These are phyloP conservation scores for Centroberyx gerrardi DNA, from an alignment of 2,797 vertebrate genomes.

Conservation along the genomic window DNA sequence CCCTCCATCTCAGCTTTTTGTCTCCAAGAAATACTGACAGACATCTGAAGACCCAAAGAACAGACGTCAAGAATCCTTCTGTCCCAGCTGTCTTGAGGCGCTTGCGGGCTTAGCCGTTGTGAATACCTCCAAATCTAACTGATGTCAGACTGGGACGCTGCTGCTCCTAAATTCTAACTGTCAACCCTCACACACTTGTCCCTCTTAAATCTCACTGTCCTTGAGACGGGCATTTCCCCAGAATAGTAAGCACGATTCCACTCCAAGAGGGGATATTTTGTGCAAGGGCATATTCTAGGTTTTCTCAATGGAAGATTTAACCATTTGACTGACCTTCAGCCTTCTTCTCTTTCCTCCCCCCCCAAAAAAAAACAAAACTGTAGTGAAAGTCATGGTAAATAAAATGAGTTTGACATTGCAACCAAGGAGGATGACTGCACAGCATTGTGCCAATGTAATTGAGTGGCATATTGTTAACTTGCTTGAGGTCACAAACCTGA, in stretches of 20 bases:
- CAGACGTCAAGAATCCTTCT: constrained; percentile 75
- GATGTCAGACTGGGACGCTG: constrained; percentile 82
- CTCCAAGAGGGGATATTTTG: constrained; percentile 47
- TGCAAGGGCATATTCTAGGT: constrained; percentile 37
- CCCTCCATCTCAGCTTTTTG: constrained; percentile 21
- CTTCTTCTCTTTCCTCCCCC: constrained; percentile 35
- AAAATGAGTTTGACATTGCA: constrained; percentile 63
- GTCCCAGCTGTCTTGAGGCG: constrained; percentile 81
- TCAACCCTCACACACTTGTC: constrained; percentile 35
- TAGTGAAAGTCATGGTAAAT: constrained; percentile 62
- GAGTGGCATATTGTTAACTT: constrained; percentile 8
- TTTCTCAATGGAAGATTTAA: constrained; percentile 49
- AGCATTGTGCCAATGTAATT: constrained; percentile 50
- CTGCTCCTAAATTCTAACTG: constrained; percentile 77
- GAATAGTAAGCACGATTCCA: constrained; percentile 46
- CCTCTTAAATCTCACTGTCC: constrained; percentile 63
- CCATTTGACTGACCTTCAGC: constrained; percentile 56
- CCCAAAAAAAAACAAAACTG: constrained; percentile 33
- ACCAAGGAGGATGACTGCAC: constrained; percentile 64
- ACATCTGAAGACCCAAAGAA: constrained; percentile 80
- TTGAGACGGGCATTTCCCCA: constrained; percentile 54
- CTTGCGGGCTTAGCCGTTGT: constrained; percentile 73
- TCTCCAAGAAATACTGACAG: constrained; percentile 54
- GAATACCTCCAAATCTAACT: constrained; percentile 80
- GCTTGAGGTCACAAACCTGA: constrained; percentile 11